Base-by-base conservation (phyloP, 2,113 vertebrate species). In the Etheostoma cragini region DNA sequence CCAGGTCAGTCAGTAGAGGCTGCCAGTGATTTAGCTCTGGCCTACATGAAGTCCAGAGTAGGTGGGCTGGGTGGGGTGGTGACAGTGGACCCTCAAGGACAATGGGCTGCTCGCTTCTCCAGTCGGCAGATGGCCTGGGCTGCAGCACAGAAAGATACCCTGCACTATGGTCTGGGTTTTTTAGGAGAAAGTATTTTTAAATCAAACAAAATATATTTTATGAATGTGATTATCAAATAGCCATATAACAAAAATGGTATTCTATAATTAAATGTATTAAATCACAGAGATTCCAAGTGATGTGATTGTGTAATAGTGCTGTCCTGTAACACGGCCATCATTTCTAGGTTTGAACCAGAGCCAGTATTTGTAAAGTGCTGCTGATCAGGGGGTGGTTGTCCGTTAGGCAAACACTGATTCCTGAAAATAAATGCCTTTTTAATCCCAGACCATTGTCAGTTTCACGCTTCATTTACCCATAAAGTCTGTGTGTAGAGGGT, bases 61-160 rank as follows among this genome's bases (percentile, higher is more conserved):
- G 90, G 83, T 2, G 96, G 95, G 0, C 60, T 95, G 38, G 98
- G 96, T 0, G 98, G 98, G 17, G 91, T 97, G 75, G 95, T 99
- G 86, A 92, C 97, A 38, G 91, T 98, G 75, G 96, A 88, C 94
- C 94, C 72, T 33, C 88, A 90, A 50, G 98, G 98, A 24, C 89
- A 91, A 50, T 99, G 97, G 97, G 94, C 95, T 1, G 96, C 95
- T 22, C 95, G 94, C 50, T 98, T 97, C 93, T 96, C 87, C 87
- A 97, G 95, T 17, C 53, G 64, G 14, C 93, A 96, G 72, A 99
- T 99, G 98, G 68, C 93, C 24, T 99, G 98, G 98, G 97, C 97
- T 1, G 93, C 96, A 0, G 96, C 93, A 0, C 95, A 97, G 89
- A 92, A 92, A 1, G 93, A 94, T 19, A 93, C 92, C 26, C 78